Evolutionary conservation across 2,888 invertebrate species (phyloP).

Genomic region (Lamproptera curius): DNA sequence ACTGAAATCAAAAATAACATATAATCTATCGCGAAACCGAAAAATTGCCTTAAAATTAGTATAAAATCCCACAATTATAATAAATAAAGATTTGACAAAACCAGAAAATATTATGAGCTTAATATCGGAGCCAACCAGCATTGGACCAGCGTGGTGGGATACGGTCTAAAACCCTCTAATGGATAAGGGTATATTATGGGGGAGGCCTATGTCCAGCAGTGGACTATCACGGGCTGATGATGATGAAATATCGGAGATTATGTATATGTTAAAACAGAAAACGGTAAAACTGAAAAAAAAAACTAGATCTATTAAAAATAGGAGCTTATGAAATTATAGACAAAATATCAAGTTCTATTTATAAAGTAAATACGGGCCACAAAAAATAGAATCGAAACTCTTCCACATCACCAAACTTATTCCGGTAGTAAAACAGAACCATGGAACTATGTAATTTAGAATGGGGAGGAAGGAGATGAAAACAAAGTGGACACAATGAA

Average conservation of each 20-base stretch:
- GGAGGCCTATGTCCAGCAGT: too few species aligned
- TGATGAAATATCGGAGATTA: slow-evolving; percentile 19
- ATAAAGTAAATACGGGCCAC: slow-evolving; percentile 13
- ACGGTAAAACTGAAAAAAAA: slow-evolving; percentile 23
- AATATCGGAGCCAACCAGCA: too few species aligned
- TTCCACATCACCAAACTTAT: too few species aligned
- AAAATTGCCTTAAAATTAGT: slow-evolving; percentile 21
- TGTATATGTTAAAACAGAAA: slow-evolving; percentile 24
- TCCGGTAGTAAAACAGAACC: too few species aligned
- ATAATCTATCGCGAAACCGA: slow-evolving; percentile 18
- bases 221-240: too few species aligned
- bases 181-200: too few species aligned
- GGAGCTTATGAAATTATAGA: slow-evolving; percentile 20
- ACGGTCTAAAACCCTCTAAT: too few species aligned
- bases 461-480: too few species aligned
- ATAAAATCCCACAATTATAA: slow-evolving; percentile 25
- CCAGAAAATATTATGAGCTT: slow-evolving; percentile 19
- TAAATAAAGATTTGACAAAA: slow-evolving; percentile 23
- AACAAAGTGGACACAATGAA: too few species aligned
- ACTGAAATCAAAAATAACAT: slow-evolving; percentile 15
- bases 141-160: too few species aligned
- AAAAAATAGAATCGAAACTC: too few species aligned
- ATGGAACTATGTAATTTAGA: too few species aligned
- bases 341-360: slow-evolving; percentile 23
- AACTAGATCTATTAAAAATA: slow-evolving; percentile 24